Evolutionary conservation across 2,797 vertebrate species (phyloP).

Genomic region (Neomorphus geoffroyi): DNA sequence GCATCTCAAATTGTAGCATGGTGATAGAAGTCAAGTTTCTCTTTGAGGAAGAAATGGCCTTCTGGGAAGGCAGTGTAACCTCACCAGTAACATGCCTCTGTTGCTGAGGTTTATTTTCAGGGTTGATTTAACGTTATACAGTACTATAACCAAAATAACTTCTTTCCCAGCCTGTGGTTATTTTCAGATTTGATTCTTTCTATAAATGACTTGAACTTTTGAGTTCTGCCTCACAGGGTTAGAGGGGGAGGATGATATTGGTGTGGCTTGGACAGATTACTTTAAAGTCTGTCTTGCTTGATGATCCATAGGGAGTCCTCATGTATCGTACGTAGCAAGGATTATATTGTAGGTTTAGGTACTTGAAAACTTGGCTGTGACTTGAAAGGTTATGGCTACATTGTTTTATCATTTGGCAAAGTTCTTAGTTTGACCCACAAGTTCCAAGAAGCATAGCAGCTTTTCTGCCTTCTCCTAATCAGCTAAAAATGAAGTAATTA

Average conservation of each 20-base stretch:
- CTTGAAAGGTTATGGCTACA: fast-evolving
- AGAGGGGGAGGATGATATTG: neutral
- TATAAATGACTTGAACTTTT: neutral
- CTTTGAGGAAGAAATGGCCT: neutral
- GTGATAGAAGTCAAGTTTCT: neutral
- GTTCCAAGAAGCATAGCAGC: neutral
- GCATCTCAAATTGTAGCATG: fast-evolving
- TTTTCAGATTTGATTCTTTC: slow-evolving; percentile 7
- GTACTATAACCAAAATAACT: neutral
- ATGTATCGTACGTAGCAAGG: neutral
- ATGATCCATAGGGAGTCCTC: neutral
- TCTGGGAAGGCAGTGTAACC: neutral
- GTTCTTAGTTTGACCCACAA: neutral
- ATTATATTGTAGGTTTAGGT: neutral
- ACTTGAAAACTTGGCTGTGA: neutral
- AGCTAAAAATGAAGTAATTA: neutral
- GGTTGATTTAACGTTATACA: neutral
- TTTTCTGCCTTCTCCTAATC: neutral
- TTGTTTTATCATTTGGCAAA: neutral
- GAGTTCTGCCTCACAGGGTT: neutral
- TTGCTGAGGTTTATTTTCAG: neutral
- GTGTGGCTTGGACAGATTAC: neutral
- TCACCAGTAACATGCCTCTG: neutral
- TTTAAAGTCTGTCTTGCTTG: neutral
- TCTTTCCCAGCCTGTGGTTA: neutral